Conservation (phyloP, 2,888 invertebrate genomes). For the Nephrocerus scutellatus region DNA sequence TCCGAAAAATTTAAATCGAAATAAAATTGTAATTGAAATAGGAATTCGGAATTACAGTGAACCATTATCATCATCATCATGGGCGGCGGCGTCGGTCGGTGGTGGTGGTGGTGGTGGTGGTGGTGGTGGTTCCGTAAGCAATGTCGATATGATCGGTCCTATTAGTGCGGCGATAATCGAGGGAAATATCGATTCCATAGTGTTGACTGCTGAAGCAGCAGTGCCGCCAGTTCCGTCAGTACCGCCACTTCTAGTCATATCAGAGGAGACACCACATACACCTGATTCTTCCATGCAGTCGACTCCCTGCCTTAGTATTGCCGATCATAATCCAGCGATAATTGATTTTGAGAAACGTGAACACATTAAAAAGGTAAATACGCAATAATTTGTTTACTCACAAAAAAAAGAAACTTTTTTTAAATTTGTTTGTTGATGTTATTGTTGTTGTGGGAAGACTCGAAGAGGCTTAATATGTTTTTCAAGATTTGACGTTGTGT, state of each 20-base stretch:
- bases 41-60: conserved; percentile 34
- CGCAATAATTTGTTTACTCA: no score
- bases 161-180: conserved; percentile 34
- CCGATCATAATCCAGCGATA: conserved; percentile 41
- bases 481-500: no score
- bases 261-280: no score
- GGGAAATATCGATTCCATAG: conserved; percentile 43
- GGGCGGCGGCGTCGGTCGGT: neutral
- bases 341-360: conserved; percentile 45
- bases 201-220: conserved; percentile 33
- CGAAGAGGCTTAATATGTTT: no score
- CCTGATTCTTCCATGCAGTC: no score
- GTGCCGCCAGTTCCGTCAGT: conserved; percentile 1
- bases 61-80: conserved; percentile 2
- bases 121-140: neutral
- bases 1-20: conserved; percentile 40
- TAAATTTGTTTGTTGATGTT: no score
- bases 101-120: neutral
- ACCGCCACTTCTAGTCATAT: no score
- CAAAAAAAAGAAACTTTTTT: no score
- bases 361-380: conserved; percentile 44
- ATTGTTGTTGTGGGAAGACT: no score
- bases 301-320: conserved; percentile 27
- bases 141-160: conserved; percentile 23
- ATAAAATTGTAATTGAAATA: conserved; percentile 44